Evolutionary conservation across 2,113 vertebrate species (phyloP), one percentile per base, ranked within the genome.

Genomic region (Aleadryas rufinucha): DNA sequence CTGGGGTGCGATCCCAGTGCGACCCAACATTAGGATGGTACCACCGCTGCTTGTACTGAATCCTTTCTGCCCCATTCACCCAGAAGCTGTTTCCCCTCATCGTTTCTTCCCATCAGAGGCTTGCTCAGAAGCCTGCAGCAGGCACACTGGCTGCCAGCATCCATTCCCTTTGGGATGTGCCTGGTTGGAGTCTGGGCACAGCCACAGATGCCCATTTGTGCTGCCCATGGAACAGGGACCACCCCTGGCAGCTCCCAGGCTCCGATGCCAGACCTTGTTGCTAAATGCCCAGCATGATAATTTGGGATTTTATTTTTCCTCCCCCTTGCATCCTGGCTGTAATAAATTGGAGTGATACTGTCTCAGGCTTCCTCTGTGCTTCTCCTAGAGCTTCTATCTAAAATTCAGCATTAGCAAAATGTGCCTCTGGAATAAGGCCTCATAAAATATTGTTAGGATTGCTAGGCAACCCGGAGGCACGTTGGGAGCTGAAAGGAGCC

Each of bases 391-490:
- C 63, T 79, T 78, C 77, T 61, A 33, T 54, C 82, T 87, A 27
- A 79, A 95, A 77, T 65, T 83, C 57, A 9, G 87, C 50, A 72
- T 60, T 49, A 94, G 41, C 41, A 77, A 89, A 80, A 89, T 33
- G 66, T 42, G 63, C 72, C 37, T 37, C 39, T 39, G 94, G 89
- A 95, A 89, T 77, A 94, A 94, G 87, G 59, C 39, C 72, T 95
- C 71, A 28, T 87, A 78, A 83, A 89, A 97, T 75, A 86, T 92
- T 88, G 94, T 94, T 91, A 89, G 82, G 79, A 96, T 96, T 93
- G 86, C 95, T 92, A 94, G 91, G 97, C 97, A 97, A 97, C 96
- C 60, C 5, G 2, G 71, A 72, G 72, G 93, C 75, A 60, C 7
- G 45, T 56, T 71, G 87, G 95, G 94, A 90, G 66, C 37, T 52